These are phyloP conservation scores for Drosophila malerkotliana DNA, from an alignment of 1,140 invertebrate species.

Conservation along the genomic window DNA sequence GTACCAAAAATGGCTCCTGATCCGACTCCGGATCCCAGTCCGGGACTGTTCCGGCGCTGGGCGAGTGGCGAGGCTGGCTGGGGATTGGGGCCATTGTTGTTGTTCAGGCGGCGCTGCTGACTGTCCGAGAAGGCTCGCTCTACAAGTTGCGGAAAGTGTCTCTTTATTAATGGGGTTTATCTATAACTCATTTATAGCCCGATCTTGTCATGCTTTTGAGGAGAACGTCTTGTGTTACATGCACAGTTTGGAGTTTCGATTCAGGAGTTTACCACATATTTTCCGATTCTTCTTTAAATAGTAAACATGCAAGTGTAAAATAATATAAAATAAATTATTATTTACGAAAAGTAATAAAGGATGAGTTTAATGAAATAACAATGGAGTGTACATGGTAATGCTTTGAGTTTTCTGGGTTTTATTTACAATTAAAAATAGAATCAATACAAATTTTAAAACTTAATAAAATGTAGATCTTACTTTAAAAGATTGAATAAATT, in stretches of 20 bases:
- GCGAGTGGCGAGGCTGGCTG: constrained; percentile 70
- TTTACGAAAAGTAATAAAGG: background rate
- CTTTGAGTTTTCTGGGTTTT: background rate
- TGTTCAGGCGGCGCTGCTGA: constrained; percentile 76
- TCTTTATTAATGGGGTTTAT: constrained; percentile 15
- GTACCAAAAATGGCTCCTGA: constrained; percentile 66
- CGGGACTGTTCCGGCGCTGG: constrained; percentile 59
- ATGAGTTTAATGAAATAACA: constrained; percentile 17
- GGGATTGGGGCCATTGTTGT: constrained; percentile 64
- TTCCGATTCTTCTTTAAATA: constrained; percentile 72
- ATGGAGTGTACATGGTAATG: constrained; percentile 1
- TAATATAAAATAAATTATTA: constrained; percentile 26
- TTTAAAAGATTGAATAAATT: no score
- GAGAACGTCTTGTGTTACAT: constrained; percentile 42
- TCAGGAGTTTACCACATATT: constrained; percentile 71
- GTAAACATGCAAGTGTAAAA: constrained; percentile 66
- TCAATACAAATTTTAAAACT: background rate
- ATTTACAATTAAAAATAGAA: background rate
- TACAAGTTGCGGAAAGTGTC: constrained; percentile 40
- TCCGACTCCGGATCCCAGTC: constrained; percentile 36
- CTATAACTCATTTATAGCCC: constrained; percentile 16
- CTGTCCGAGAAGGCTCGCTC: constrained; percentile 81
- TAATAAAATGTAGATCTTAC: background rate
- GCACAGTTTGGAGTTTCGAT: constrained; percentile 43
- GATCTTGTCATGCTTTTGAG: constrained; percentile 60